Conservation (phyloP, 1,140 invertebrate species). For the Aporrectodea caliginosa region DNA sequence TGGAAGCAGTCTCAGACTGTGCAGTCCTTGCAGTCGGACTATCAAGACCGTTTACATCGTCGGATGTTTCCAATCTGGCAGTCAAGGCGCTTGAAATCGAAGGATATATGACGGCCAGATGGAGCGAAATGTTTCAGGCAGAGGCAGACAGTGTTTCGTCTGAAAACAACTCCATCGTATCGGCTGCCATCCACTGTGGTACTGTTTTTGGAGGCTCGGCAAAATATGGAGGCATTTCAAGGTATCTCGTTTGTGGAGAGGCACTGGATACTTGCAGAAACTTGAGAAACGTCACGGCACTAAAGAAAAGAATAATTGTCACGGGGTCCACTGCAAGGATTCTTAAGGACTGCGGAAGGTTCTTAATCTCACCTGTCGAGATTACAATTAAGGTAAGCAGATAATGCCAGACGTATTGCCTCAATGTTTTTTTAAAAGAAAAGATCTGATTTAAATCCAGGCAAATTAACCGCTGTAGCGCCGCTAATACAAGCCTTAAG, state of each 20-base stretch:
- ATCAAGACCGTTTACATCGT: not conserved
- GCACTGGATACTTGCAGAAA: not conserved
- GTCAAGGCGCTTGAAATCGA: too few species aligned
- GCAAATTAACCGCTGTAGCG: too few species aligned
- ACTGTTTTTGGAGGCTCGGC: not conserved
- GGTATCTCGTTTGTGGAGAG: not conserved
- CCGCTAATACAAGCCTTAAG: too few species aligned
- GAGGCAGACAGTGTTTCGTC: too few species aligned
- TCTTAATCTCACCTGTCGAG: not conserved
- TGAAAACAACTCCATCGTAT: not conserved
- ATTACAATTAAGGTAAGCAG: not conserved
- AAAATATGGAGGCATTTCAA: not conserved
- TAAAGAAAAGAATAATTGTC: not conserved
- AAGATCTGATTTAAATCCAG: too few species aligned
- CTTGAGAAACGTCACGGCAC: too few species aligned
- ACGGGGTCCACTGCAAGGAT: not conserved
- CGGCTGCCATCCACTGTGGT: not conserved
- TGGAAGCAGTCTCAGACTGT: not conserved
- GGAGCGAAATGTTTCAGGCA: too few species aligned
- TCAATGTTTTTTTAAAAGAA: too few species aligned
- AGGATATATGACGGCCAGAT: too few species aligned
- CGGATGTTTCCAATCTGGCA: not conserved
- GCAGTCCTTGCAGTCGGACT: not conserved
- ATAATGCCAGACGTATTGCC: too few species aligned
- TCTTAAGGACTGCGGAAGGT: not conserved